phyloP scores from a whole-genome alignment of 2,113 vertebrate genomes.

The Malurus elegans region DNA sequence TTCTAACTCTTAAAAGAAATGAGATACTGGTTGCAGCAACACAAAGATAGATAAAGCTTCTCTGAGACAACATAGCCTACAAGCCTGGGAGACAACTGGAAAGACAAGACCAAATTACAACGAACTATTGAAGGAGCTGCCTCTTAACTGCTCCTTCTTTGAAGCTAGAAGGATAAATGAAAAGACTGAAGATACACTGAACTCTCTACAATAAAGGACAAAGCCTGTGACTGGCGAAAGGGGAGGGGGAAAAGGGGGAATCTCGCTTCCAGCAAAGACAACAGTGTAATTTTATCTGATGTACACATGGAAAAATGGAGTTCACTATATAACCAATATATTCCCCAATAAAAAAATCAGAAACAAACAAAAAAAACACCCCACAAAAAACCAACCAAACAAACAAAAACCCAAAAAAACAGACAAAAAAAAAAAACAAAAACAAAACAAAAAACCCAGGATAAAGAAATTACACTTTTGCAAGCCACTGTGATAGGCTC shows the following conservation, averaged over 20 bases:
- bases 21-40: neutral
- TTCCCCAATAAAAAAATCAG: neutral
- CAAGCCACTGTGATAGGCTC: neutral
- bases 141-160: conserved; percentile 9
- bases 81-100: neutral
- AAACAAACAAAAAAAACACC: neutral
- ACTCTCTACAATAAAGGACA: conserved; percentile 36
- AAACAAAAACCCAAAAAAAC: neutral
- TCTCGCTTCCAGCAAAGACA: conserved; percentile 50
- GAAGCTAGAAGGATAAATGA: conserved; percentile 15
- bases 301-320: neutral
- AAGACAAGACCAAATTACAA: conserved; percentile 15
- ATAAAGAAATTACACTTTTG: neutral
- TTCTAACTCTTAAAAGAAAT: neutral
- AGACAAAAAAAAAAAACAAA: neutral
- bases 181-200: conserved; percentile 22
- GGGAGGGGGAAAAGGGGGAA: conserved; percentile 14
- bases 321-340: conserved; percentile 7
- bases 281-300: conserved; percentile 38
- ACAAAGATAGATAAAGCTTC: neutral
- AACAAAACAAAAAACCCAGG: fast-evolving
- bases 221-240: neutral
- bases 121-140: neutral
- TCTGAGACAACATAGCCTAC: neutral
- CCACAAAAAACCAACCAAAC: neutral